Percentiles rank a stretch among this genome's conserved stretches.
Evolutionary conservation across 2,888 invertebrate genomes (phyloP).

Genomic region (Agrotis clavis): DNA sequence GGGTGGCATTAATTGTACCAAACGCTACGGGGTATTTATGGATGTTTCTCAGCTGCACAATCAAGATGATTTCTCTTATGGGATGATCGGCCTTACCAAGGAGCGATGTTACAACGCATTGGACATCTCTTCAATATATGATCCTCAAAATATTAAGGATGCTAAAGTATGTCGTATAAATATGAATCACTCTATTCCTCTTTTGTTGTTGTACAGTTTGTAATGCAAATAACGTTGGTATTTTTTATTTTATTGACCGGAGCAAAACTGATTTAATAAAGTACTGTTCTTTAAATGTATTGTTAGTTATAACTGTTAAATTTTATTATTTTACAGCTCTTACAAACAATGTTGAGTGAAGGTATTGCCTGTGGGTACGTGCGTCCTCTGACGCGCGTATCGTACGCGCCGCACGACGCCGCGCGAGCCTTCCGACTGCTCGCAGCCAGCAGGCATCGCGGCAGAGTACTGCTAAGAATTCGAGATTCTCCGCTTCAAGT

Average conservation of each 20-base stretch:
- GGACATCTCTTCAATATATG: constrained; percentile 72
- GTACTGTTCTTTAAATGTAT: neutral
- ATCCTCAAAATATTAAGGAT: constrained; percentile 50
- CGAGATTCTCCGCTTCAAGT: neutral
- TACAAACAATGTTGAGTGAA: constrained; percentile 73
- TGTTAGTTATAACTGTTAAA: too few species aligned
- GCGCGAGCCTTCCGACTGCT: constrained; percentile 51
- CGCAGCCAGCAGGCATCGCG: constrained; percentile 50
- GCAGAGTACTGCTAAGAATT: constrained; percentile 51
- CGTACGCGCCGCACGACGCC: constrained; percentile 59
- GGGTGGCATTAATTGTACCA: constrained; percentile 66
- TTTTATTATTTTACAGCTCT: constrained; percentile 54
- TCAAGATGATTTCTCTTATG: constrained; percentile 68
- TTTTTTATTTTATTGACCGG: too few species aligned
- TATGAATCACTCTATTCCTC: neutral
- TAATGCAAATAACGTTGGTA: too few species aligned
- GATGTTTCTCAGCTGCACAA: constrained; percentile 70
- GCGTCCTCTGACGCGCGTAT: constrained; percentile 75
- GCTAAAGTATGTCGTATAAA: constrained; percentile 62
- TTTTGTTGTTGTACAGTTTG: too few species aligned
- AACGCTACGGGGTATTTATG: constrained; percentile 50
- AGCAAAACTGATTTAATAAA: too few species aligned
- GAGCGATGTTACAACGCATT: constrained; percentile 61
- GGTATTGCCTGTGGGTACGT: constrained; percentile 79
- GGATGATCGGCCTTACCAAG: constrained; percentile 66